phyloP scores from a whole-genome alignment of 1,140 invertebrate genomes.

The Diabrotica undecimpunctata region DNA sequence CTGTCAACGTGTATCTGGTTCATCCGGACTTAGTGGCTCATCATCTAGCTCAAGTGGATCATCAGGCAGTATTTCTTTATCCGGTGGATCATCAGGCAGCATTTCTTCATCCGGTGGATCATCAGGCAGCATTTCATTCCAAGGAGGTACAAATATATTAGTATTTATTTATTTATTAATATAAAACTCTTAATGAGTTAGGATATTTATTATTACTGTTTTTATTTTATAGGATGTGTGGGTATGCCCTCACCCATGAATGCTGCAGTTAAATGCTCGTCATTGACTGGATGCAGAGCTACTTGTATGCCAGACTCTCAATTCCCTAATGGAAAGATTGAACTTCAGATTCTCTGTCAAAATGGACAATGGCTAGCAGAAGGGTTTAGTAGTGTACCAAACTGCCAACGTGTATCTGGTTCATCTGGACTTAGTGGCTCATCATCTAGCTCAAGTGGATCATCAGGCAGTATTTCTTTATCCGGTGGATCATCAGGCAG shows the following conservation, averaged over 20 bases:
- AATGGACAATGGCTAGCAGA: conserved; percentile 52
- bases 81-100: no score
- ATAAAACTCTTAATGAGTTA: no score
- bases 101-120: neutral
- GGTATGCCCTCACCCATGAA: conserved; percentile 43
- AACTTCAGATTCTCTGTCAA: conserved; percentile 54
- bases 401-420: conserved; percentile 58
- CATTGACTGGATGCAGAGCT: conserved; percentile 53
- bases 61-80: no score
- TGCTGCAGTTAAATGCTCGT: conserved; percentile 47
- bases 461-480: no score
- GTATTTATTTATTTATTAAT: neutral
- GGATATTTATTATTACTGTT: no score
- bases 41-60: neutral
- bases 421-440: no score
- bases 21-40: neutral
- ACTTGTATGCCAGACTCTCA: conserved; percentile 55
- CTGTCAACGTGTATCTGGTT: conserved; percentile 58
- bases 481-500: no score
- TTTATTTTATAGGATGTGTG: conserved; percentile 19
- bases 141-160: neutral
- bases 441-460: neutral
- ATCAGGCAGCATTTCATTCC: neutral
- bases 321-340: conserved; percentile 57
- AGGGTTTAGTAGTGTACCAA: conserved; percentile 53